Evolutionary conservation across 2,888 invertebrate species (phyloP), one percentile per base, ranked within the genome.

Genomic region (Nowickia ferox): DNA sequence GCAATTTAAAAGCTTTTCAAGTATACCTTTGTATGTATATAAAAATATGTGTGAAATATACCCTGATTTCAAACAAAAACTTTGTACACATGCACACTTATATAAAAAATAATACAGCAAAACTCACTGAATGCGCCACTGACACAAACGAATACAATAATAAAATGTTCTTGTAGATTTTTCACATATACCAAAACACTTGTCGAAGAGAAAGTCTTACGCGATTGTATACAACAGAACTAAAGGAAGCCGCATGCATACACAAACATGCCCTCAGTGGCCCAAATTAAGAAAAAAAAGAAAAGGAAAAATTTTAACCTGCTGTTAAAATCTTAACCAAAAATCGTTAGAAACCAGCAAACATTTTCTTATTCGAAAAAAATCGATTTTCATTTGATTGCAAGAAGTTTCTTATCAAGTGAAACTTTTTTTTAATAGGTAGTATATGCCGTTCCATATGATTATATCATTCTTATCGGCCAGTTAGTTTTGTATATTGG

Each of bases 111-210:
- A 71, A 59, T 10, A 44, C 0, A 30, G 11, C 40, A 74, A 53
- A 55, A 66, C 10, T 42, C n/a, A 65, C 72, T 89, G 89, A 90
- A 89, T 89, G 89, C 89, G 89, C 89, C 89, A 76, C 75, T 61
- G 71, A 71, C 46, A 68, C 40, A 68, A 75, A 77, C 72, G 72
- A 61, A 48, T 63, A 72, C 74, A 69, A 48, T 68, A 51, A 17
- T 72, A 53, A 30, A 71, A 72, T 51, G 53, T 55, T 80, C 55
- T 80, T 76, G 51, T n/a, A 19, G 8, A 66, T 63, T 63, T 84
- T 83, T 69, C 71, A 75, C 59, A 75, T 82, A 38, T 40, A 17
- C 30, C n/a, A 66, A 71, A 75, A 71, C 80, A 48, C 55, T 42
- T 69, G 48, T 44, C 59, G 13, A 17, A 22, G 19, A 11, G 30